Evolutionary conservation across 1,140 invertebrate genomes (phyloP), one percentile per base, ranked within the genome.

Genomic region (Trichonephila clavipes): DNA sequence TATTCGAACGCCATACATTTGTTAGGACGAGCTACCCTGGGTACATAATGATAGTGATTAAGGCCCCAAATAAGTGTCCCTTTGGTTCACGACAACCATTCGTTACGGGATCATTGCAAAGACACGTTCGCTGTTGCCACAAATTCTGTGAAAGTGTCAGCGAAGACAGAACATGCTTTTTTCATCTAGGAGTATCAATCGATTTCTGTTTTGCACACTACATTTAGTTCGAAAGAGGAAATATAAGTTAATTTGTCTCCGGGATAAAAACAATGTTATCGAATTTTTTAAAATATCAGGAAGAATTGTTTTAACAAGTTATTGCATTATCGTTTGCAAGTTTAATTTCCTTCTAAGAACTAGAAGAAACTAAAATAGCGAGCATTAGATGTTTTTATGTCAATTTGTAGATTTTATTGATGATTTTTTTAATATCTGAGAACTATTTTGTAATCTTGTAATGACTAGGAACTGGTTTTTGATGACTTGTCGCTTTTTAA

Each of bases 31-130:
- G 10, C 10, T 77, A 28, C 72, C 14, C 69, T 3, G 10, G 72
- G 16, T 18, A 28, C 24, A 16, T 77, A 77, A 77, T 77, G 14
- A 77, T 34, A 77, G 72, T 77, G 72, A 77, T 77, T 77, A 77
- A 28, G 16, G 72, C 28, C 18, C 72, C 28, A 77, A 77, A 34
- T 40, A 77, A 77, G 51, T 77, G 28, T 77, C 16, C 16, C 28
- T 77, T 40, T 77, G 28, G 28, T 77, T 16, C 72, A 7, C 5
- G 72, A 77, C 72, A 77, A 18, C 34, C 12, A 77, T 77, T 77
- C 72, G 72, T 77, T 77, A 77, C 72, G 18, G 2, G 66, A 69
- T 69, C 21, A 10, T 69, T 24, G 66, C 66, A 24, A 14, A 28
- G 28, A 18, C 28, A 77, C 72, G 18, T 18, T 77, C 16, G 28